Percentiles rank a stretch among this genome's conserved stretches.
Conservation (phyloP, 2,888 invertebrate species). For the Dolichomitus sp. region DNA sequence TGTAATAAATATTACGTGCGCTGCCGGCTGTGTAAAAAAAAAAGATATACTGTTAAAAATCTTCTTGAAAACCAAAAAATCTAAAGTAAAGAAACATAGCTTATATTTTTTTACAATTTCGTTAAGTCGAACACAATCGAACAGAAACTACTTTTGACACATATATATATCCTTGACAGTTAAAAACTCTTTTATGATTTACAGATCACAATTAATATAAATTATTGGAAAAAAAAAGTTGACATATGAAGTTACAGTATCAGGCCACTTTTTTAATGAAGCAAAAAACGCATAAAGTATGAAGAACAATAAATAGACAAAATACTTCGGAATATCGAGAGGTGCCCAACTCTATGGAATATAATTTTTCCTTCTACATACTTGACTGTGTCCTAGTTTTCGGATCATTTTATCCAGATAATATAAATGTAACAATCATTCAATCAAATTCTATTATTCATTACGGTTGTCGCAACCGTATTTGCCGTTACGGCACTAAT, state of each 20-base stretch:
- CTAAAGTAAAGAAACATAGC: too few species aligned
- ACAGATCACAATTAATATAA: not conserved
- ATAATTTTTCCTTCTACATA: not conserved
- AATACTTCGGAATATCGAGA: not conserved
- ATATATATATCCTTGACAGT: too few species aligned
- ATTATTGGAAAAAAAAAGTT: not conserved
- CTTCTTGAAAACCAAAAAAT: too few species aligned
- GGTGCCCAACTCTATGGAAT: not conserved
- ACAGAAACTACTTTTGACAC: too few species aligned
- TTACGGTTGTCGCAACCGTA: conserved; percentile 8
- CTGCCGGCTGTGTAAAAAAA: not conserved
- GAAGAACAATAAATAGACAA: not conserved
- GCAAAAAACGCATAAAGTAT: not conserved
- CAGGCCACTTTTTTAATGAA: not conserved
- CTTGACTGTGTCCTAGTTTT: not conserved
- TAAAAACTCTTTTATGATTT: too few species aligned
- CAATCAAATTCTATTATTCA: not conserved
- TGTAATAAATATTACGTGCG: not conserved
- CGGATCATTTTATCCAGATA: not conserved
- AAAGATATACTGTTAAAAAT: too few species aligned
- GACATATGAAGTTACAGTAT: not conserved
- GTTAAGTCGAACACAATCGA: too few species aligned
- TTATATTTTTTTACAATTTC: too few species aligned
- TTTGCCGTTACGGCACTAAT: not conserved
- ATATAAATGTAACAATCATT: not conserved